phyloP scores from a whole-genome alignment of 2,113 vertebrate species.

The Plectropomus leopardus region DNA sequence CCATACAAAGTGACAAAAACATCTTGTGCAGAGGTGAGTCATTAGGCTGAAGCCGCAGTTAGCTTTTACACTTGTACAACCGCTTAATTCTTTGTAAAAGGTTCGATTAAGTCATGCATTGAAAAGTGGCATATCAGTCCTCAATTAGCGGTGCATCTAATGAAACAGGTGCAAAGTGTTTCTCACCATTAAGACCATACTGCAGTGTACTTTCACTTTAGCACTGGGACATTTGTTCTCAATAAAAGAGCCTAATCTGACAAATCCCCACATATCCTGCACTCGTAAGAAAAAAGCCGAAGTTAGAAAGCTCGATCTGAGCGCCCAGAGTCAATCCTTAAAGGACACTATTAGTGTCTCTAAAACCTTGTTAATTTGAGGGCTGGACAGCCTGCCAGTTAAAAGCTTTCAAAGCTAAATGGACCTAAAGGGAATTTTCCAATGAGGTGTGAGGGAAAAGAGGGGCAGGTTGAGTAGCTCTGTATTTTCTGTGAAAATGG shows the following conservation, averaged over 20 bases:
- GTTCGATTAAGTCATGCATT: slow-evolving; percentile 49
- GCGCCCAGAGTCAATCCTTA: slow-evolving; percentile 35
- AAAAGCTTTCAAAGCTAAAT: slow-evolving; percentile 73
- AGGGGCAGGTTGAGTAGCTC: slow-evolving; percentile 38
- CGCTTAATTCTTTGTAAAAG: slow-evolving; percentile 33
- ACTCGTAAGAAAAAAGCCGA: slow-evolving; percentile 22
- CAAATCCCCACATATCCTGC: slow-evolving; percentile 33
- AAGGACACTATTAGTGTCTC: slow-evolving; percentile 62
- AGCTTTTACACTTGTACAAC: slow-evolving; percentile 12
- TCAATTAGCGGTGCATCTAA: slow-evolving; percentile 50
- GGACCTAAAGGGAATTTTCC: slow-evolving; percentile 63
- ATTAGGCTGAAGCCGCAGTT: slow-evolving; percentile 11
- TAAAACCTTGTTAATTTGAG: slow-evolving; percentile 71
- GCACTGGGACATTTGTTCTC: slow-evolving; percentile 46
- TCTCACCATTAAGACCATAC: slow-evolving; percentile 25
- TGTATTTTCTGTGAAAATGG: slow-evolving; percentile 46
- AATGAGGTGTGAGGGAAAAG: slow-evolving; percentile 64
- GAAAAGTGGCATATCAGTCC: slow-evolving; percentile 39
- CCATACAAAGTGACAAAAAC: background rate
- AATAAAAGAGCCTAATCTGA: slow-evolving; percentile 35
- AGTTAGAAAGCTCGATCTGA: slow-evolving; percentile 32
- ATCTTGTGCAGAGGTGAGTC: background rate
- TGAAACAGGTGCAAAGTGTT: slow-evolving; percentile 61
- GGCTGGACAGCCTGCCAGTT: slow-evolving; percentile 44
- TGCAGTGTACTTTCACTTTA: slow-evolving; percentile 26